Evolutionary conservation across 2,888 invertebrate genomes (phyloP), one percentile per base, ranked within the genome.

Genomic region (Macrosiphum euphorbiae): DNA sequence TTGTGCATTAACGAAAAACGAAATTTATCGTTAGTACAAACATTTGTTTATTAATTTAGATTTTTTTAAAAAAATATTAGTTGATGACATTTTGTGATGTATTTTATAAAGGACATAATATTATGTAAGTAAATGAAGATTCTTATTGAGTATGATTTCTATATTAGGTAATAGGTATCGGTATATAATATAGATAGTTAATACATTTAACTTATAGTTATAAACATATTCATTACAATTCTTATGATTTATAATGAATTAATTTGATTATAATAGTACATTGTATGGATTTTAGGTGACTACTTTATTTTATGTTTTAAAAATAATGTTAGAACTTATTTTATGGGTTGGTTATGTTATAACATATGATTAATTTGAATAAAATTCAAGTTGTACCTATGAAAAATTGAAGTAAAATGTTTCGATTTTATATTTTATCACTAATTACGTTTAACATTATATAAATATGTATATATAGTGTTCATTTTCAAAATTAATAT

Each of bases 111-210:
- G n/a, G n/a, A 55, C 67, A n/a, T 67, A 67, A 61, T 47, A 67
- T 67, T 47, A 89, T 89, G 44, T 61, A 67, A 61, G 16, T n/a
- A n/a, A n/a, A 28, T 28, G 3, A 89, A 88, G 41, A 88, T 88
- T 88, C 10, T 78, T 35, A 20, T 78, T 78, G 35, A 35, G 78
- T 35, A 78, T 78, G 35, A 35, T 24, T 35, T 78, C 35, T 78
- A 78, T 78, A 3, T 35, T 78, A 20, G 58, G 26, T 58, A 26
- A 58, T 58, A 26, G 58, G 58, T 58, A 26, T 26, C 1, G 16
- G n/a, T 35, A 35, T 78, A 78, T 78, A 24, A 10, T 20, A 55
- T 55, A 47, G 11, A 24, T 55, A 55, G 20, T n/a, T 61, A 90
- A 47, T n/a, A 67, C 44, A 44, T 61, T 61, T 90, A 28, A n/a